Percentiles rank a stretch among this genome's conserved stretches.
Conservation (phyloP, 2,888 invertebrate species). For the Drosophila anceps region DNA sequence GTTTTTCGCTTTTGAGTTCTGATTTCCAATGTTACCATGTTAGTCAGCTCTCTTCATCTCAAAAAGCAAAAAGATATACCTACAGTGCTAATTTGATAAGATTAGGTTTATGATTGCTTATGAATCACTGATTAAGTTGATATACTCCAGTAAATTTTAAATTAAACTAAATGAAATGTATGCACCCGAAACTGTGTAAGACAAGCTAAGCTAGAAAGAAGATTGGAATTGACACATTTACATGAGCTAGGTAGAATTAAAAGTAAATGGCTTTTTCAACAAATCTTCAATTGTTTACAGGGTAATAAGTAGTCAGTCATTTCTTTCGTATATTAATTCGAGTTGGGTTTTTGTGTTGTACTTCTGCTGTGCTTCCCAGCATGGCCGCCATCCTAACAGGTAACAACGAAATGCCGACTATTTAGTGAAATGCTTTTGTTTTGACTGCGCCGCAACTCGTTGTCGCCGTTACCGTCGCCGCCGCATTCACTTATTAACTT, state of each 20-base stretch:
- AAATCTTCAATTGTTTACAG: not conserved
- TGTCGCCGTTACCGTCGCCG: constrained; percentile 11
- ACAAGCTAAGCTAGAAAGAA: no score
- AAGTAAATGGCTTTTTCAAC: not conserved
- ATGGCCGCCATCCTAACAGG: constrained; percentile 57
- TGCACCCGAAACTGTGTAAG: no score
- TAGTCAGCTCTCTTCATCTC: no score
- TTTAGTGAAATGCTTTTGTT: constrained; percentile 76
- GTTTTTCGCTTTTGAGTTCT: constrained; percentile 22
- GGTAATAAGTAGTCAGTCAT: not conserved
- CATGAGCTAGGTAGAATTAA: no score
- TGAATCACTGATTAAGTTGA: no score
- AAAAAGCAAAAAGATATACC: no score
- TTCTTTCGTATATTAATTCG: not conserved
- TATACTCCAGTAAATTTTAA: no score
- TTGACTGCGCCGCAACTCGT: constrained; percentile 35
- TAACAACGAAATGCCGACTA: constrained; percentile 68
- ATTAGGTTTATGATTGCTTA: no score
- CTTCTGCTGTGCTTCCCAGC: constrained; percentile 33
- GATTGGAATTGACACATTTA: no score
- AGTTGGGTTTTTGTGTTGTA: constrained; percentile 13
- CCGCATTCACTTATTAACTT: constrained; percentile 68
- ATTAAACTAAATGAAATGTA: no score
- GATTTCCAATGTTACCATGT: no score
- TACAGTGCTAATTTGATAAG: no score